These are phyloP conservation scores for Dinoponera quadriceps DNA, from an alignment of 1,140 invertebrate species.

Conservation along the genomic window DNA sequence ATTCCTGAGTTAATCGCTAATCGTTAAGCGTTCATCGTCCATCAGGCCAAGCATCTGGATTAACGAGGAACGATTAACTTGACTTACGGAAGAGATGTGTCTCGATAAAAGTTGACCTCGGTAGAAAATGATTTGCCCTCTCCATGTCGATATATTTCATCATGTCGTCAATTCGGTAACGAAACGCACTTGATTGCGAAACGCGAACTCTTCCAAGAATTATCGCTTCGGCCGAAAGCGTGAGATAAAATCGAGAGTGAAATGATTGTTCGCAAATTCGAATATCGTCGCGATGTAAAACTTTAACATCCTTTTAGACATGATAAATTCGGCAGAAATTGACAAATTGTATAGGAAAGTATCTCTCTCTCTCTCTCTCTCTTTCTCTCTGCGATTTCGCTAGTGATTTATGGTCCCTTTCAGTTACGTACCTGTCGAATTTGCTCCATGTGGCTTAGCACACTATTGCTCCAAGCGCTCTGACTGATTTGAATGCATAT, in stretches of 20 bases:
- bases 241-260: neutral
- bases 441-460: neutral
- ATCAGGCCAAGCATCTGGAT: neutral
- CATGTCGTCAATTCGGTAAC: neutral
- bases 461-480: neutral
- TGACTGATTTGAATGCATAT: neutral
- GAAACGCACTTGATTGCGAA: neutral
- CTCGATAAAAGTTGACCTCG: conserved; percentile 10
- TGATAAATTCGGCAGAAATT: neutral
- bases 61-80: conserved; percentile 10
- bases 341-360: neutral
- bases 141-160: conserved; percentile 7
- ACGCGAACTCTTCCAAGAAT: neutral
- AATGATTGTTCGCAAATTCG: neutral
- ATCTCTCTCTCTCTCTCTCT: no score
- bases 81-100: neutral
- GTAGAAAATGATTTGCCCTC: neutral
- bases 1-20: conserved; percentile 27
- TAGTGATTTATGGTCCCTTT: neutral
- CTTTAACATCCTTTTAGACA: neutral
- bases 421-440: conserved; percentile 4
- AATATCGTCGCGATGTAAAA: neutral
- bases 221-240: neutral
- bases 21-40: neutral
- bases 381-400: no score